phyloP scores from a whole-genome alignment of 2,888 invertebrate species.

The Meteorus cinctellus region DNA sequence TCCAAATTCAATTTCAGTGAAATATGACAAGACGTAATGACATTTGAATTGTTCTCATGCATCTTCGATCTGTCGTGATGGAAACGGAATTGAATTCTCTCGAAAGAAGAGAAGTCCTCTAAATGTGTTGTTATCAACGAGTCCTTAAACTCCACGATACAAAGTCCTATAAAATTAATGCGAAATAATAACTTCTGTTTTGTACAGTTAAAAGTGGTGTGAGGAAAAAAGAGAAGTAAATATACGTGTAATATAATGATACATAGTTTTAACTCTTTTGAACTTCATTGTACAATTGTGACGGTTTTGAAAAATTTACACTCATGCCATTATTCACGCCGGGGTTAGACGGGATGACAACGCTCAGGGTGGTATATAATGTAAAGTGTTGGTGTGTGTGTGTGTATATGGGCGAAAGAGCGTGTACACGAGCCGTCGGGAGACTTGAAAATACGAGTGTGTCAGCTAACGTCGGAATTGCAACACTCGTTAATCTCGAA shows the following conservation, averaged over 20 bases:
- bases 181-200: too few relatives aligned
- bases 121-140: too few relatives aligned
- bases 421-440: constrained; percentile 25
- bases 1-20: too few relatives aligned
- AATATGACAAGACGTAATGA: too few relatives aligned
- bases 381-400: background rate
- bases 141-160: too few relatives aligned
- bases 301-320: constrained; percentile 31
- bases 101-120: too few relatives aligned
- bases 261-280: constrained; percentile 24
- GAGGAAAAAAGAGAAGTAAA: constrained; percentile 24
- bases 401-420: constrained; percentile 5
- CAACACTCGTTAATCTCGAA: constrained; percentile 54
- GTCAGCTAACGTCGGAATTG: constrained; percentile 52
- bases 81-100: too few relatives aligned
- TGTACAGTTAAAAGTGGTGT: background rate
- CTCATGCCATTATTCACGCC: constrained; percentile 34
- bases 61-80: too few relatives aligned
- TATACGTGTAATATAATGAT: constrained; percentile 14
- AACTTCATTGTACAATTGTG: constrained; percentile 29
- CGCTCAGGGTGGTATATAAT: constrained; percentile 8
- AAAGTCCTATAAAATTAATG: too few relatives aligned
- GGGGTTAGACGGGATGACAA: constrained; percentile 17
- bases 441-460: constrained; percentile 42
- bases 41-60: too few relatives aligned